Base-by-base conservation (phyloP, 2,797 vertebrate genomes). In the Eurystomus glaucurus region DNA sequence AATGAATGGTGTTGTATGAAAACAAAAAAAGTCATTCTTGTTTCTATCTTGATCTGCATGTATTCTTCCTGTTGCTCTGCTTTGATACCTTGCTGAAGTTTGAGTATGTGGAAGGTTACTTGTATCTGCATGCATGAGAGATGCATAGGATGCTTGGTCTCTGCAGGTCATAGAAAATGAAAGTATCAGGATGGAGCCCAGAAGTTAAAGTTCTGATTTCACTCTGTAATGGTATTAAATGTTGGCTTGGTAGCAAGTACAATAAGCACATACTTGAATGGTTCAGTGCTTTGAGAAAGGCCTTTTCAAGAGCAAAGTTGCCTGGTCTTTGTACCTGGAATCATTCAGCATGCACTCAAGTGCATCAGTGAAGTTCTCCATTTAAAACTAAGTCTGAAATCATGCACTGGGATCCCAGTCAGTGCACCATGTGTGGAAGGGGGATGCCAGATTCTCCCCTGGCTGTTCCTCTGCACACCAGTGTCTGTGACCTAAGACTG, bases 291-390 rank as follows among this genome's bases (percentile, higher is more conserved):
- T 79, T 62, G 20, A 13, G 61, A 85, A 33, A 23, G 11, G 13
- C 78, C 12, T 55, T 80, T 57, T n/a, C 39, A 48, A 66, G 58
- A 76, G 6, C 3, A 29, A 15, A 48, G 14, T 29, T 68, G 29
- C 19, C 60, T 77, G 25, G 11, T 72, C 20, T 46, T 55, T 66
- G 5, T 62, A 35, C 7, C 39, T 66, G 35, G 23, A 19, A 66
- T 88, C 14, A 8, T 11, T 16, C 28, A 70, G 12, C 12, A 18
- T 14, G 12, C 2, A 4, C 26, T 85, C 4, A 4, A 14, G 25
- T 0, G 0, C 20, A 6, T 66, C 31, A 37, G 11, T 17, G 8
- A 16, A 26, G 23, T 31, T 6, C 9, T 85, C 9, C 4, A 1
- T 61, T 72, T 85, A 71, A 76, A 79, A 39, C 18, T 19, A n/a